A percentile compares a stretch with the other conserved stretches of the same genome.
Conservation (phyloP, 2,888 invertebrate species). For the Machimus atricapillus region DNA sequence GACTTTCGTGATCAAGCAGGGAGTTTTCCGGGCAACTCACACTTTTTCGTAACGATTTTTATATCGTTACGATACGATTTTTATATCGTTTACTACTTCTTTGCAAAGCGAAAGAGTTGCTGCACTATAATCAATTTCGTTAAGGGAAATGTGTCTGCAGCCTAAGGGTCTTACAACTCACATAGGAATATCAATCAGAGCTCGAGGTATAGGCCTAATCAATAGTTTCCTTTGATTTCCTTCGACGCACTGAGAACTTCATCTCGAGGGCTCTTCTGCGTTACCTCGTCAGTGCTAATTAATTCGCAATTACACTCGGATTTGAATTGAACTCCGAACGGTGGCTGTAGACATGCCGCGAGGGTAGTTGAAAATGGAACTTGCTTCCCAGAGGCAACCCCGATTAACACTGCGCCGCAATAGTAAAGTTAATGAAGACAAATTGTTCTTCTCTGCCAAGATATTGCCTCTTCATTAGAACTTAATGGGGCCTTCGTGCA, state of each 20-base stretch:
- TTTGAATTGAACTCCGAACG: constrained; percentile 17
- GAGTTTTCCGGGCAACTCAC: background rate
- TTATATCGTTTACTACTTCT: background rate
- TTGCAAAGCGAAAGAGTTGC: background rate
- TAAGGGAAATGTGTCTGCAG: background rate
- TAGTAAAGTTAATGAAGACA: constrained; percentile 36
- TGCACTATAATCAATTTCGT: background rate
- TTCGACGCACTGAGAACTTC: background rate
- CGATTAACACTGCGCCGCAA: background rate
- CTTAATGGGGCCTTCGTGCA: background rate
- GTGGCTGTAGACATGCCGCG: background rate
- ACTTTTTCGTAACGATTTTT: background rate
- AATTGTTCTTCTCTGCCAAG: constrained; percentile 10
- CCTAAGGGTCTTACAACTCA: background rate
- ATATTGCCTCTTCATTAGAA: constrained; percentile 29
- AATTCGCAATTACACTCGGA: constrained; percentile 22
- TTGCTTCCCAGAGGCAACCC: background rate
- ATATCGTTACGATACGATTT: background rate
- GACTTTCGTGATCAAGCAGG: background rate
- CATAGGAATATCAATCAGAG: background rate
- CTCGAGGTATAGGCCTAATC: background rate
- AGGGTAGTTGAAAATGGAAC: background rate
- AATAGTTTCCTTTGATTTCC: background rate
- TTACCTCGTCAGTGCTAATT: background rate
- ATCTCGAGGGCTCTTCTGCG: background rate